Percentiles rank a stretch among this genome's conserved stretches.
Evolutionary conservation across 2,797 vertebrate genomes (phyloP).

Genomic region (Odontamblyopus rebecca): DNA sequence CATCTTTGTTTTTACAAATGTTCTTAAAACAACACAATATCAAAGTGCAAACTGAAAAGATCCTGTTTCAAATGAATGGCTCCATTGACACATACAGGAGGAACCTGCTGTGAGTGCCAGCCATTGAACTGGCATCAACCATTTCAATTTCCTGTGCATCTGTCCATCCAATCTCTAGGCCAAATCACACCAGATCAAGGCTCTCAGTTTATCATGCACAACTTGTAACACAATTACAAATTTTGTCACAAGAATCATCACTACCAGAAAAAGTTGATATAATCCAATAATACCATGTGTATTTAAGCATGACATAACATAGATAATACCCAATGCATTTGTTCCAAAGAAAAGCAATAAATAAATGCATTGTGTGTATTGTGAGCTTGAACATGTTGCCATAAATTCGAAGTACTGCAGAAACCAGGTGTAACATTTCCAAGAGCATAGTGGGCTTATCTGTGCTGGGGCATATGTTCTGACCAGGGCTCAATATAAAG

Average conservation of each 20-base stretch:
- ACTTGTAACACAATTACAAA: slow-evolving; percentile 8
- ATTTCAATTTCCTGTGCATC: slow-evolving; percentile 58
- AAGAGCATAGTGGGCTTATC: slow-evolving; percentile 8
- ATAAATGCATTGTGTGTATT: background rate
- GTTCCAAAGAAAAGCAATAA: background rate
- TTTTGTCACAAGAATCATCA: background rate
- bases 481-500: slow-evolving; percentile 13
- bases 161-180: slow-evolving; percentile 35
- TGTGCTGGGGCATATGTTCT: slow-evolving; percentile 4
- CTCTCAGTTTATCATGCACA: slow-evolving; percentile 22
- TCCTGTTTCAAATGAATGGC: slow-evolving; percentile 15
- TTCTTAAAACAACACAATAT: background rate
- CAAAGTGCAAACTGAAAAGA: slow-evolving; percentile 7
- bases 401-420: slow-evolving; percentile 17
- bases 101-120: slow-evolving; percentile 16
- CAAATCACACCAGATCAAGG: slow-evolving; percentile 32
- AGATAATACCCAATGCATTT: background rate
- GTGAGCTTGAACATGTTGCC: background rate
- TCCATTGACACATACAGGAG: slow-evolving; percentile 25
- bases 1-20: no score
- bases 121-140: slow-evolving; percentile 32
- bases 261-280: background rate
- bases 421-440: slow-evolving; percentile 24
- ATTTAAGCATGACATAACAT: background rate
- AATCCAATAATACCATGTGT: background rate